Base-by-base conservation (phyloP, 1,140 invertebrate species). In the Acyrthosiphon pisum region DNA sequence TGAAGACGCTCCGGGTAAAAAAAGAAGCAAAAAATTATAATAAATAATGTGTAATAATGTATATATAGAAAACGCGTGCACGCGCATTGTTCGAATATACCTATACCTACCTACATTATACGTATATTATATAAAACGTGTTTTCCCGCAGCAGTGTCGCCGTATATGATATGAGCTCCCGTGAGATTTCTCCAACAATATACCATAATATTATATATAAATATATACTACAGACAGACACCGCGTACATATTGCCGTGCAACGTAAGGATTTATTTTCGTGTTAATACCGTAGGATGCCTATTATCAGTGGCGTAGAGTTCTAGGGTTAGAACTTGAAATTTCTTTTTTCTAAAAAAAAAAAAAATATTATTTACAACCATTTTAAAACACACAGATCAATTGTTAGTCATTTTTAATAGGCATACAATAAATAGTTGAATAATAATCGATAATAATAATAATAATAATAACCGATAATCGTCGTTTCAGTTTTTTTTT, bases 1-100 rank as follows among this genome's bases (percentile, higher is more conserved):
- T 44, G 50, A 89, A 89, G 88, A 89, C 53, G 88, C 50, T 89
- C 88, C 88, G 35, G n/a, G 35, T 53, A 56, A 37, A 56, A 37
- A 56, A 11, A 46, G 26, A 26, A 30, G 50, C 11, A 41, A 89
- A 89, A 89, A 89, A 41, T 89, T 56, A 89, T 89, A 89, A 89
- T 89, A 89, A 41, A 89, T 41, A 56, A 30, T 86, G 46, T 44
- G 6, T 48, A 48, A 68, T 3, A 6, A 86, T 46, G 14, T 53
- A n/a, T 48, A 60, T 37, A 86, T 30, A 86, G 26, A 86, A 86
- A 46, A 86, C 41, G 56, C 26, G 23, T 60, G 37, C 90, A 91
- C 41, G 30, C 37, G 60, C 37, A 68, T 76, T 60, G 18, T 56
- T 44, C 41, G 11, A 22, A 81, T 68, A 60, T 76, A 68, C 30